A percentile compares a stretch with the other conserved stretches of the same genome.
Conservation (phyloP, 2,113 vertebrate genomes). For the Python bivittatus region DNA sequence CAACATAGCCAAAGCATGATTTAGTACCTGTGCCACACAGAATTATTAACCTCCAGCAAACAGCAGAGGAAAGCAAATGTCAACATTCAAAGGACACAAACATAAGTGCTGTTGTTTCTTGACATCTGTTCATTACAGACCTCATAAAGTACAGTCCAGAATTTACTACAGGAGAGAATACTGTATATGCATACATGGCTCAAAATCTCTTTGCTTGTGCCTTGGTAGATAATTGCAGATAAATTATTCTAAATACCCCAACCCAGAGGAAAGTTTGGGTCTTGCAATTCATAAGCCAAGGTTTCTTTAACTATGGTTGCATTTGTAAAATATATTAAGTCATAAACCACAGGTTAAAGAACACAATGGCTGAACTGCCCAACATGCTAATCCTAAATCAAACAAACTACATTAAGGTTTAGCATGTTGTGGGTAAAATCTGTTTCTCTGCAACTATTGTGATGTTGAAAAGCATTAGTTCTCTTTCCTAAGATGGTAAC, state of each 20-base stretch:
- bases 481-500: not conserved
- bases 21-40: conserved; percentile 57
- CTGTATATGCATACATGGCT: not conserved
- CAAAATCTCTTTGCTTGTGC: conserved; percentile 12
- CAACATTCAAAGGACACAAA: conserved; percentile 54
- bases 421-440: not conserved
- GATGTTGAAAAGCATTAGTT: not conserved
- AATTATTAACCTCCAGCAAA: conserved; percentile 66
- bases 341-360: not conserved
- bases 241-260: not conserved
- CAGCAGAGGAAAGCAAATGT: conserved; percentile 53
- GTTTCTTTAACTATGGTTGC: not conserved
- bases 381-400: not conserved
- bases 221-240: not conserved
- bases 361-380: not conserved
- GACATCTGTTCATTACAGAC: conserved; percentile 20
- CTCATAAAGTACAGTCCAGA: not conserved
- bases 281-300: not conserved
- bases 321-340: not conserved
- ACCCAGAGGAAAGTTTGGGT: not conserved
- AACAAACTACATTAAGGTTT: not conserved
- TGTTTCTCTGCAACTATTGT: not conserved
- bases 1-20: conserved; percentile 37
- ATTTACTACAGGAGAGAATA: not conserved
- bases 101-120: conserved; percentile 44